These are phyloP conservation scores for Theretra japonica DNA, from an alignment of 2,888 invertebrate genomes.

Conservation along the genomic window DNA sequence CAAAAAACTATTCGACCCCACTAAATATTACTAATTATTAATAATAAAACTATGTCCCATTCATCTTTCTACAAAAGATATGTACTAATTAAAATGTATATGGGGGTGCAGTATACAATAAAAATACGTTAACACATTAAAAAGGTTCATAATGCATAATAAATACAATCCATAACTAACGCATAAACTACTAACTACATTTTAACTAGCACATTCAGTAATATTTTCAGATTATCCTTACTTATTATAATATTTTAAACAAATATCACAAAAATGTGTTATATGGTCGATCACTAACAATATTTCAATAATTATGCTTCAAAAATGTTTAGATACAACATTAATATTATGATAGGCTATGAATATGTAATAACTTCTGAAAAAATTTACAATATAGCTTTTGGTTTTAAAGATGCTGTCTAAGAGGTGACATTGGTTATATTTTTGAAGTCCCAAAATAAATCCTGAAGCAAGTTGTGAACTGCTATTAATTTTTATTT, in stretches of 20 bases:
- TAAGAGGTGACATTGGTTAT: no score
- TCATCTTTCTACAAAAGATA: constrained; percentile 53
- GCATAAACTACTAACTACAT: constrained; percentile 66
- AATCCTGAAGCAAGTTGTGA: no score
- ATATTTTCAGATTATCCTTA: constrained; percentile 71
- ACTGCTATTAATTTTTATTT: no score
- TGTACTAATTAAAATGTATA: constrained; percentile 79
- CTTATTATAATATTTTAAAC: not conserved
- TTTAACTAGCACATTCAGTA: constrained; percentile 79
- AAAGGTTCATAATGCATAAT: constrained; percentile 23
- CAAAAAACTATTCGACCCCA: constrained; percentile 57
- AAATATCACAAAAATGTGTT: not conserved
- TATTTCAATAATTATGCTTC: not conserved
- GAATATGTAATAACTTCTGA: not conserved
- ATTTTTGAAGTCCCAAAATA: no score
- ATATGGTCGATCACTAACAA: constrained; percentile 3
- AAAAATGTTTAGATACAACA: not conserved
- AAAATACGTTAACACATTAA: constrained; percentile 42
- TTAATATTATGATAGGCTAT: not conserved
- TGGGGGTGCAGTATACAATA: constrained; percentile 52
- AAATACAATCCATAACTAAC: constrained; percentile 48
- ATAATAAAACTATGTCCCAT: constrained; percentile 47
- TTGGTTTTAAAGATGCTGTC: no score
- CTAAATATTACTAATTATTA: constrained; percentile 36
- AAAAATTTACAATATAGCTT: no score